Evolutionary conservation across 2,797 vertebrate genomes (phyloP).

Genomic region (Cirrhinus mrigala): DNA sequence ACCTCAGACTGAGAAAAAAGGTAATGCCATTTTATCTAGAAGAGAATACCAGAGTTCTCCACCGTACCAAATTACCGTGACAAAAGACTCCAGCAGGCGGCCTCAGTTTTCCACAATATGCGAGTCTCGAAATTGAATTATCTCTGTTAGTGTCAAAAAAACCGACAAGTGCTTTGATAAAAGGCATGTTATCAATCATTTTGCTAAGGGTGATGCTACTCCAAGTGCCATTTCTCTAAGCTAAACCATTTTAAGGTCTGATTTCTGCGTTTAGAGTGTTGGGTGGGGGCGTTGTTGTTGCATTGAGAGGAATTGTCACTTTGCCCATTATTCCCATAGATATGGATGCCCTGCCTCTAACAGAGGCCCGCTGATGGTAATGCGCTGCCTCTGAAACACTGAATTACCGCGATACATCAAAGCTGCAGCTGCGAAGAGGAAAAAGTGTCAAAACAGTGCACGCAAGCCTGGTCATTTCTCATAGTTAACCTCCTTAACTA

Average conservation of each 20-base stretch:
- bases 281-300: conserved; percentile 23
- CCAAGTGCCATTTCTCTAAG: conserved; percentile 57
- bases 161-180: conserved; percentile 57
- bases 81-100: conserved; percentile 68
- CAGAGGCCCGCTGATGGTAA: conserved; percentile 53
- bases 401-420: conserved; percentile 83
- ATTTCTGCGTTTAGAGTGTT: conserved; percentile 50
- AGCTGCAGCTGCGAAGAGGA: conserved; percentile 67
- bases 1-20: conserved; percentile 57
- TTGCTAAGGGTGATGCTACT: conserved; percentile 61
- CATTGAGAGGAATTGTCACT: conserved; percentile 47
- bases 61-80: conserved; percentile 73
- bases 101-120: conserved; percentile 69
- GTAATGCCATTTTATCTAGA: conserved; percentile 64
- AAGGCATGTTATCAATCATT: conserved; percentile 71
- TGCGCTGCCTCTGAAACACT: conserved; percentile 42
- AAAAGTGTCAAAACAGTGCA: conserved; percentile 78
- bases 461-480: conserved; percentile 77
- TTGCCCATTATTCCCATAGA: conserved; percentile 51
- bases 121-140: conserved; percentile 69
- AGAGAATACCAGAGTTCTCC: conserved; percentile 66
- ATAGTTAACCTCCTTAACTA: conserved; percentile 84
- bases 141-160: conserved; percentile 59
- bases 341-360: conserved; percentile 40
- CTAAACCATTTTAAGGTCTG: conserved; percentile 59